phyloP scores from a whole-genome alignment of 2,888 invertebrate genomes.

The Nymphalis polychloros region DNA sequence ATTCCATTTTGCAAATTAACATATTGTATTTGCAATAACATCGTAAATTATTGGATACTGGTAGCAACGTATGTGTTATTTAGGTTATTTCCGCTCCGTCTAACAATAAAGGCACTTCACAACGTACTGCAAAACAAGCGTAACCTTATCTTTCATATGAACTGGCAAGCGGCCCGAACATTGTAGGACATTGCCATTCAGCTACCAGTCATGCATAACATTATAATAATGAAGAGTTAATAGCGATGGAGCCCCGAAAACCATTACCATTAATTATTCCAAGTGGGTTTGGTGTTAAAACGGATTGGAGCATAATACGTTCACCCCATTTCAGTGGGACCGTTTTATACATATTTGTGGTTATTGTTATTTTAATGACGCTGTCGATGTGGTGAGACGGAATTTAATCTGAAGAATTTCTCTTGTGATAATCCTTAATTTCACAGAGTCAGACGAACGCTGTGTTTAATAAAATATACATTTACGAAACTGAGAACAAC shows the following conservation, averaged over 20 bases:
- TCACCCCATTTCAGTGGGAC: constrained; percentile 7
- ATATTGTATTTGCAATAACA: not conserved
- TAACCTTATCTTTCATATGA: constrained; percentile 11
- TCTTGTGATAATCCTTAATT: constrained; percentile 11
- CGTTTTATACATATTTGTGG: constrained; percentile 5
- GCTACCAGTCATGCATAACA: constrained; percentile 20
- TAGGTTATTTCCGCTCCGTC: constrained; percentile 6
- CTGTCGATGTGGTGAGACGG: not conserved
- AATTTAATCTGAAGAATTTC: constrained; percentile 6
- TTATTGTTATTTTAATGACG: constrained; percentile 10
- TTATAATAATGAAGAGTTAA: constrained; percentile 33
- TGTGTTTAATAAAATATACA: not conserved
- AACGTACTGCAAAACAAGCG: constrained; percentile 3
- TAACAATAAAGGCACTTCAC: constrained; percentile 13
- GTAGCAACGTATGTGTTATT: not conserved
- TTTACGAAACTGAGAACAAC: not conserved
- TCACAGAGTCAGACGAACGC: not conserved
- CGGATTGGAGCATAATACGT: constrained; percentile 26
- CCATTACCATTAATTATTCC: constrained; percentile 28
- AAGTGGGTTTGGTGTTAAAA: constrained; percentile 18
- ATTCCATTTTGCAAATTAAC: not conserved
- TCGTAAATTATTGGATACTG: constrained; percentile 4
- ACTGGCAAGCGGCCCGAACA: constrained; percentile 25
- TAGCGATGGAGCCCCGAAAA: constrained; percentile 22
- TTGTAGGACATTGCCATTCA: constrained; percentile 17